phyloP scores from a whole-genome alignment of 2,888 invertebrate species.

The Clivina fossor region DNA sequence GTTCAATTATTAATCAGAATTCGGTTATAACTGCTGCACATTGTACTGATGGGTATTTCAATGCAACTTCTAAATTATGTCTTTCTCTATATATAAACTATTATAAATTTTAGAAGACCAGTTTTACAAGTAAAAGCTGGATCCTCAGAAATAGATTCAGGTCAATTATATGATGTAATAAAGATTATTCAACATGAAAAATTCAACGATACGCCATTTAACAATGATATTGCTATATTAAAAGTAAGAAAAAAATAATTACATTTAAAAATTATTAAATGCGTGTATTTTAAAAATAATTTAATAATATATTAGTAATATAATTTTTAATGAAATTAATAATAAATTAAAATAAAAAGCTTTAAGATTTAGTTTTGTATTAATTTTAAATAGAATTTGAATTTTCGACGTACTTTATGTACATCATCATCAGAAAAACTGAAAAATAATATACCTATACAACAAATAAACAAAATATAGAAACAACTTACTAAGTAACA shows the following conservation, averaged over 20 bases:
- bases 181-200: conserved; percentile 14
- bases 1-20: neutral
- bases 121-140: conserved; percentile 15
- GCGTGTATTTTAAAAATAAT: too few relatives aligned
- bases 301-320: neutral
- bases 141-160: conserved; percentile 5
- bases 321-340: neutral
- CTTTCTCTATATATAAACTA: too few relatives aligned
- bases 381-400: too few relatives aligned
- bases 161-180: neutral
- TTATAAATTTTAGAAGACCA: too few relatives aligned
- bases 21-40: neutral
- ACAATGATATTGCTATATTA: conserved; percentile 20
- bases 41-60: conserved; percentile 1
- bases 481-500: too few relatives aligned
- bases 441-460: too few relatives aligned
- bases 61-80: neutral
- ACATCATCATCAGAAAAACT: too few relatives aligned
- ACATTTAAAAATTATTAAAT: too few relatives aligned
- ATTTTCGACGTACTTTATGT: too few relatives aligned
- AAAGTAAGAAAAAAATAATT: conserved; percentile 8
- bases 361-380: neutral
- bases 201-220: conserved; percentile 10
- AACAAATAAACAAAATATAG: too few relatives aligned
- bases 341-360: too few relatives aligned